phyloP scores from a whole-genome alignment of 2,888 invertebrate species.

The Apamea epomidion region DNA sequence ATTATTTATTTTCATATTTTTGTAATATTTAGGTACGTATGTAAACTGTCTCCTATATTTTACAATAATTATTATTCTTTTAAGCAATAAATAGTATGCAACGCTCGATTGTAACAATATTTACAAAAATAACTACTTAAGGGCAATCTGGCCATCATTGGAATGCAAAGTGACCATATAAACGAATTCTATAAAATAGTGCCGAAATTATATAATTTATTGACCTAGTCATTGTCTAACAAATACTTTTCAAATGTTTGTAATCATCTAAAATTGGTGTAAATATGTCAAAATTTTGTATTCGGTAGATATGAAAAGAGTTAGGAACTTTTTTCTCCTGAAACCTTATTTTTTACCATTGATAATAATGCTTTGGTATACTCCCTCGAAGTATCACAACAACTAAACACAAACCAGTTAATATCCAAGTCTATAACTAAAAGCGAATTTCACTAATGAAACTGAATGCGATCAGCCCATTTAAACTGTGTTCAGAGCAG shows the following conservation, averaged over 20 bases:
- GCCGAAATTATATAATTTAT: slow-evolving; percentile 63
- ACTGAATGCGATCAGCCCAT: not conserved
- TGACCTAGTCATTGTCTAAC: slow-evolving; percentile 56
- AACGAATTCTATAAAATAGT: slow-evolving; percentile 60
- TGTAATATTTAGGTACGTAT: slow-evolving; percentile 77
- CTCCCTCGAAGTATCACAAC: slow-evolving; percentile 66
- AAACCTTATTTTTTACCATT: slow-evolving; percentile 72
- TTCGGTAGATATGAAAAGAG: slow-evolving; percentile 63
- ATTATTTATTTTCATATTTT: slow-evolving; percentile 70
- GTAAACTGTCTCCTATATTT: slow-evolving; percentile 78
- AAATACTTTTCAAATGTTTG: slow-evolving; percentile 56
- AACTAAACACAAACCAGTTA: slow-evolving; percentile 58
- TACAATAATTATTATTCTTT: slow-evolving; percentile 73
- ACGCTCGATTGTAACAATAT: slow-evolving; percentile 81
- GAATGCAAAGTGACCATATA: slow-evolving; percentile 55
- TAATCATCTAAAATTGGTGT: slow-evolving; percentile 50
- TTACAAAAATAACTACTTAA: slow-evolving; percentile 75
- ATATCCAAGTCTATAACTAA: slow-evolving; percentile 43
- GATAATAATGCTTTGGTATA: slow-evolving; percentile 82
- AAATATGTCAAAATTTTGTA: slow-evolving; percentile 62
- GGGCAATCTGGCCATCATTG: slow-evolving; percentile 52
- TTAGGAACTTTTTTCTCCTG: slow-evolving; percentile 83
- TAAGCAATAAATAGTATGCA: slow-evolving; percentile 86
- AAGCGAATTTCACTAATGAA: not conserved
- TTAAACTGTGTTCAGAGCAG: not conserved